Base-by-base conservation (phyloP, 2,888 invertebrate species). In the Eretmocerus hayati region DNA sequence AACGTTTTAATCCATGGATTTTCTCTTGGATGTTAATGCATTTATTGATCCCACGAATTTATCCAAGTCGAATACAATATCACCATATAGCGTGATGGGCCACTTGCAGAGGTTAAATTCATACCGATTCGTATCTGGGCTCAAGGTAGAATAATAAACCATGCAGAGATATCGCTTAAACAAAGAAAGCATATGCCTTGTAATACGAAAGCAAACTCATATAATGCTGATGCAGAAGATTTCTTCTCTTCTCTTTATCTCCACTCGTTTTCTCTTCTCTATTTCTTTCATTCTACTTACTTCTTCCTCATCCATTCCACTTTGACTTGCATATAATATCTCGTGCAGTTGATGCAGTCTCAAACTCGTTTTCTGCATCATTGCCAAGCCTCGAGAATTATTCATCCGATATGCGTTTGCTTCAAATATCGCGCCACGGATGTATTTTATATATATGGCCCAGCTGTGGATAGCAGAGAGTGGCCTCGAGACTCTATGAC, bases 341-440 rank as follows among this genome's bases (percentile, higher is more conserved):
- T n/a, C n/a, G n/a, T n/a, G n/a, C 33, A 15, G 33, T 15, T 33
- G 8, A 11, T 11, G 26, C 26, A 13, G 4, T 8, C 20, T 19
- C 30, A 15, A 15, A 18, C 21, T 32, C 22, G 22, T 32, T 16
- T 18, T 19, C 16, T 15, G 35, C 30, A 36, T 18, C 11, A 9
- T 4, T 8, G 8, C n/a, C 8, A 19, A 35, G 33, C 22, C 19
- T 21, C n/a, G 36, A 15, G 30, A 36, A 49, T 45, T 46, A 42
- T 50, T 46, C 39, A 38, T 46, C 33, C 43, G 33, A 39, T n/a
- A n/a, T 50, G 30, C 35, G 38, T 46, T 46, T 19, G 38, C 39
- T 33, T 45, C 36, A 41, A 39, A 46, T 50, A 42, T 46, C 42
- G 35, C 35, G 40, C 39, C 22, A 6, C 39, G 41, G 26, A 21